phyloP scores from a whole-genome alignment of 2,113 vertebrate genomes.

The Rhinolophus ferrumequinum region DNA sequence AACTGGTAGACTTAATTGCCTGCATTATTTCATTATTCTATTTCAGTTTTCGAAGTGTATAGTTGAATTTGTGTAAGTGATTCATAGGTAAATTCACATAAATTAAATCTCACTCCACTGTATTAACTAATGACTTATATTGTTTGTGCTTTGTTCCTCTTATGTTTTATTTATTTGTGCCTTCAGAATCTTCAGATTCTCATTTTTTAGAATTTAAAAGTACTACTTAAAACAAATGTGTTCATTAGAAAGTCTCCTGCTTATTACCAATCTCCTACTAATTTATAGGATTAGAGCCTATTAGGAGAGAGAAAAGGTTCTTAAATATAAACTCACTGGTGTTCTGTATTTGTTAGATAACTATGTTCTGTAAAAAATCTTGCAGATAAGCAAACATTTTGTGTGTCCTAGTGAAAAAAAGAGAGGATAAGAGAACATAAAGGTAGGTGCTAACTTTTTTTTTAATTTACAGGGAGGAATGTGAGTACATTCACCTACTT shows the following conservation, averaged over 20 bases:
- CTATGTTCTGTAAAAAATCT: not conserved
- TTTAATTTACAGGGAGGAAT: not conserved
- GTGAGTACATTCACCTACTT: not conserved
- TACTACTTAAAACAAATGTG: not conserved
- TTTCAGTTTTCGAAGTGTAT: not conserved
- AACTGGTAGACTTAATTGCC: not conserved
- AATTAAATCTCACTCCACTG: not conserved
- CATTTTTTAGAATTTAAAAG: slow-evolving; percentile 23
- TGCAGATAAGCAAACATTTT: not conserved
- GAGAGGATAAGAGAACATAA: not conserved
- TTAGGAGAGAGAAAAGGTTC: not conserved
- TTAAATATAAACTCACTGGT: not conserved
- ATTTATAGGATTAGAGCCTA: not conserved
- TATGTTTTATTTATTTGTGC: not conserved
- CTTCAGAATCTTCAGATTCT: not conserved
- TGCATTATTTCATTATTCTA: not conserved
- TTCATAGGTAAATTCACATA: not conserved
- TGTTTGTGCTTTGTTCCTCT: not conserved
- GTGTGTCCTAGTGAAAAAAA: not conserved
- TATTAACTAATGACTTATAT: not conserved
- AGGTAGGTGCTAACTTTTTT: not conserved
- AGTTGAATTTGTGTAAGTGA: not conserved
- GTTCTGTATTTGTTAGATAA: not conserved
- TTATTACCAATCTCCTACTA: not conserved
- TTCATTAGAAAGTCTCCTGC: not conserved